Conservation (phyloP, 2,797 vertebrate genomes). For the Xerus rutilus region DNA sequence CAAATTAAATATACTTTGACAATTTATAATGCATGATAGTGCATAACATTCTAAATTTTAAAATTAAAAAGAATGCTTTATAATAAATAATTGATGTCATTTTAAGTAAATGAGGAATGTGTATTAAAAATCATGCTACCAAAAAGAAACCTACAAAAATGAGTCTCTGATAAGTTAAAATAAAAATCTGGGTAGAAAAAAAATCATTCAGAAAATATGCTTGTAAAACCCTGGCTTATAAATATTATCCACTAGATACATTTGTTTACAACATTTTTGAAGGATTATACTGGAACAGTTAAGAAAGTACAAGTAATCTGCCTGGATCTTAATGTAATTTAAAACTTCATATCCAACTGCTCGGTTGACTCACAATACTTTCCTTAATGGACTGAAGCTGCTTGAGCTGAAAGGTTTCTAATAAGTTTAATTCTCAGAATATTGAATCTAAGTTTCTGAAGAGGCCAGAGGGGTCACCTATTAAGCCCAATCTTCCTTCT, state of each 20-base stretch:
- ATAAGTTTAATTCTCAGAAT: slow-evolving; percentile 45
- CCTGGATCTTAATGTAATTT: background rate
- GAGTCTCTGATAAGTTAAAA: slow-evolving; percentile 11
- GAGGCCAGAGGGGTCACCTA: background rate
- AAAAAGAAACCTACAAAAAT: slow-evolving; percentile 28
- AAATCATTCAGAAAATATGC: background rate
- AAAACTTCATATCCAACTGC: background rate
- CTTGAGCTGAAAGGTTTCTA: slow-evolving; percentile 55
- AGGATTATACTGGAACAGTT: background rate
- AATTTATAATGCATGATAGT: background rate
- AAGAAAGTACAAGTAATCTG: background rate
- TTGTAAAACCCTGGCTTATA: background rate
- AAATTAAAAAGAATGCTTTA: slow-evolving; percentile 21
- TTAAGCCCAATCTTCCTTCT: background rate
- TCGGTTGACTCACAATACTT: background rate
- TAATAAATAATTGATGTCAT: background rate
- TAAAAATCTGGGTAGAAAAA: background rate
- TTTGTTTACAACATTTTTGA: background rate
- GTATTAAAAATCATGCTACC: slow-evolving; percentile 14
- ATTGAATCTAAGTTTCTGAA: slow-evolving; percentile 34
- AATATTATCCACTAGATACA: background rate
- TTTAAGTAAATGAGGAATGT: background rate
- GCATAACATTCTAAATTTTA: background rate
- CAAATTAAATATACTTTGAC: background rate
- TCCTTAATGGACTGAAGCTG: background rate